These are phyloP conservation scores for Drosophila santomea DNA, from an alignment of 1,140 invertebrate genomes.

Conservation along the genomic window DNA sequence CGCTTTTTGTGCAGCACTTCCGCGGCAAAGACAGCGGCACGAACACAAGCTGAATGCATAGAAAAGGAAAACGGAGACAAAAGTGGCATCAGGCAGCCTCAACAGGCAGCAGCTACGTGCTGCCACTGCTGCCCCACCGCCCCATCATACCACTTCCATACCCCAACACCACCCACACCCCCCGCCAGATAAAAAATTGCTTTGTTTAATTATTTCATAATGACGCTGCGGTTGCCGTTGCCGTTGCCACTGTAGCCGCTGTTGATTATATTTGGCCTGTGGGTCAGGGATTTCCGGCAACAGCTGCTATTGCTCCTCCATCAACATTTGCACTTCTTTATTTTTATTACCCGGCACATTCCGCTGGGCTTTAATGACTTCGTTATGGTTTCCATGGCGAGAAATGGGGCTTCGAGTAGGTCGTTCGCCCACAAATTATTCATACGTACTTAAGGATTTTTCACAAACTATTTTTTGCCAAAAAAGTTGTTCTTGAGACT, in stretches of 20 bases:
- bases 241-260: conserved; percentile 43
- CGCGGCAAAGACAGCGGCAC: conserved; percentile 49
- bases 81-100: conserved; percentile 62
- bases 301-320: conserved; percentile 50
- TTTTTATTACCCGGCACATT: conserved; percentile 57
- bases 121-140: conserved; percentile 5
- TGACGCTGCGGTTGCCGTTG: conserved; percentile 71
- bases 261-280: conserved; percentile 79
- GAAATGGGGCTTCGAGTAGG: not conserved
- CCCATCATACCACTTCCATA: not conserved
- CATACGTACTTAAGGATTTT: conserved; percentile 15
- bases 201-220: conserved; percentile 83
- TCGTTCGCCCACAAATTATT: conserved; percentile 32
- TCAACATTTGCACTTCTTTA: conserved; percentile 61
- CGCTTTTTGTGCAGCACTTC: conserved; percentile 65
- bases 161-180: not conserved
- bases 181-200: conserved; percentile 74
- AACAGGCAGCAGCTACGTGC: conserved; percentile 62
- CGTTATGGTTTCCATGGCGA: conserved; percentile 29
- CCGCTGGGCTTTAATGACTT: conserved; percentile 53
- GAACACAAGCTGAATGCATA: conserved; percentile 70
- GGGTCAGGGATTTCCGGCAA: conserved; percentile 74
- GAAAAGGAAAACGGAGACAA: conserved; percentile 61
- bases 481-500: not conserved
- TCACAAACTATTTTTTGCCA: not conserved